phyloP scores from a whole-genome alignment of 2,888 invertebrate genomes.

The Oxytorus armatus region DNA sequence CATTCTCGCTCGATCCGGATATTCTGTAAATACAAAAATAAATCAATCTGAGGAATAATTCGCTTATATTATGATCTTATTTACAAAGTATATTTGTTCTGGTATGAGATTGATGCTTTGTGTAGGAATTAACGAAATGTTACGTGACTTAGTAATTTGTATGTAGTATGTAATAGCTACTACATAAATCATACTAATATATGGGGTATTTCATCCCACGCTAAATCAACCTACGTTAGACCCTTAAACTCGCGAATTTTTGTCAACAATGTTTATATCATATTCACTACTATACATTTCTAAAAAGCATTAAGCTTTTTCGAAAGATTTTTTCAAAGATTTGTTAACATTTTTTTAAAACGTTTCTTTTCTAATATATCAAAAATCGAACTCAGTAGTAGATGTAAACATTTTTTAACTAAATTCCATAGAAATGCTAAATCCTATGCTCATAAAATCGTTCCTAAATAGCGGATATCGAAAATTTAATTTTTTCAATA shows the following conservation, averaged over 20 bases:
- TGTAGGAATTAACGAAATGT: constrained; percentile 19
- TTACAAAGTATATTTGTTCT: constrained; percentile 9
- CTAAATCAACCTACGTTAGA: not conserved
- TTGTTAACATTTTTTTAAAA: not conserved
- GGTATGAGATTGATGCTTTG: not conserved
- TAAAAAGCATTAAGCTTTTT: constrained; percentile 20
- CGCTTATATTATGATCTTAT: not conserved
- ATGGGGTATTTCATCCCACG: not conserved
- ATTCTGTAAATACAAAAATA: not conserved
- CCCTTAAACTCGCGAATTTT: not conserved
- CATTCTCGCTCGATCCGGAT: constrained; percentile 9
- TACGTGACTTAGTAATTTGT: no score
- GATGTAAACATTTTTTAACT: not conserved
- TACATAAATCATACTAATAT: not conserved
- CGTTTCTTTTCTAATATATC: not conserved
- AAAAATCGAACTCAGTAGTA: not conserved
- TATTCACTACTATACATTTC: not conserved
- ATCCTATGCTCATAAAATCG: no score
- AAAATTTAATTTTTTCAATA: not conserved
- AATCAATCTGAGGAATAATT: not conserved
- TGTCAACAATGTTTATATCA: no score
- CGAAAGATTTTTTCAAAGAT: not conserved
- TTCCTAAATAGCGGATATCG: no score
- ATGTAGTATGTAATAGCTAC: constrained; percentile 11
- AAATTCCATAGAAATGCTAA: not conserved